Evolutionary conservation across 1,140 invertebrate genomes (phyloP).

Genomic region (Anastrepha ludens): DNA sequence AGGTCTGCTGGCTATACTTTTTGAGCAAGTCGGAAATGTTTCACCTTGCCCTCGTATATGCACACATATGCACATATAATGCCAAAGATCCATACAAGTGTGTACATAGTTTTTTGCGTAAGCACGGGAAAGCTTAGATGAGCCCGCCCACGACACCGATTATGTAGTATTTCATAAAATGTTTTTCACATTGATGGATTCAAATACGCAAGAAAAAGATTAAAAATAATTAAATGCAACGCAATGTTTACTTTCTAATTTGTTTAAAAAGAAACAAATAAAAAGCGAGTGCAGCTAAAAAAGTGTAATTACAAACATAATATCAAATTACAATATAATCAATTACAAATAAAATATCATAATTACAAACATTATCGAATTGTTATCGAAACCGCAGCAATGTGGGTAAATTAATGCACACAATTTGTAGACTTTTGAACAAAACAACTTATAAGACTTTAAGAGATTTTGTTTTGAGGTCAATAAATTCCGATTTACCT

Average conservation of each 20-base stretch:
- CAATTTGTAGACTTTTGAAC: no score
- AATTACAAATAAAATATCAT: not conserved
- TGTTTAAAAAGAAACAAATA: not conserved
- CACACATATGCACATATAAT: no score
- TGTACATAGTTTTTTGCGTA: not conserved
- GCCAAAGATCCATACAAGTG: no score
- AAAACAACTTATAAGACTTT: no score
- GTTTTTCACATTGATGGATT: not conserved
- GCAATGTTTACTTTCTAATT: not conserved
- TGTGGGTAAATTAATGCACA: no score
- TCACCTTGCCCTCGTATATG: no score
- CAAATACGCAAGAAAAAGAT: not conserved
- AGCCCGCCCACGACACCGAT: not conserved
- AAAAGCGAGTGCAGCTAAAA: no score
- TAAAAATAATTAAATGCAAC: not conserved
- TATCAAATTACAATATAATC: not conserved
- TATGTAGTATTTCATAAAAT: not conserved
- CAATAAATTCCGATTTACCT: no score
- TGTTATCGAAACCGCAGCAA: not conserved
- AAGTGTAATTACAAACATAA: not conserved
- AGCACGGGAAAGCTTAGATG: not conserved
- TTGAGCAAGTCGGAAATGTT: no score
- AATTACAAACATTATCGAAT: constrained; percentile 9
- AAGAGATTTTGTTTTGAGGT: no score
- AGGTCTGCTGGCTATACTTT: no score